These are phyloP conservation scores for Saturnia pavonia DNA, from an alignment of 2,888 invertebrate genomes.

Conservation along the genomic window DNA sequence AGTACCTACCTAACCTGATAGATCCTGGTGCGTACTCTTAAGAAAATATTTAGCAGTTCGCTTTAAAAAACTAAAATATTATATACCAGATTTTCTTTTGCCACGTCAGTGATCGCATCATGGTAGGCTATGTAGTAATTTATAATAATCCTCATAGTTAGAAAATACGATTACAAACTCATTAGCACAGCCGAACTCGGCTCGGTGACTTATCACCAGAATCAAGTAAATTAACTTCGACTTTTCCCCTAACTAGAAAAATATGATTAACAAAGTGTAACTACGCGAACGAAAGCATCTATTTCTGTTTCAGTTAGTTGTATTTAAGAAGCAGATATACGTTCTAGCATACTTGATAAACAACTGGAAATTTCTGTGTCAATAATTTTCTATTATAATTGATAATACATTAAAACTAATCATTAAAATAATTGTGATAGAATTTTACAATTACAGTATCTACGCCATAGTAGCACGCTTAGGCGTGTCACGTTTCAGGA, in stretches of 20 bases:
- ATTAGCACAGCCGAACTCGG: conserved; percentile 54
- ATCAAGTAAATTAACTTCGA: conserved; percentile 70
- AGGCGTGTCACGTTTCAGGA: no score
- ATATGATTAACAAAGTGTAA: conserved; percentile 68
- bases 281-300: no score
- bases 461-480: no score
- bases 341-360: no score
- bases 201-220: conserved; percentile 55
- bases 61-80: no score
- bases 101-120: background rate
- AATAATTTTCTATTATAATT: background rate
- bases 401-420: background rate
- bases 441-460: background rate
- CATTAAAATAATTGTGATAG: background rate
- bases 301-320: no score
- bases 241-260: conserved; percentile 78
- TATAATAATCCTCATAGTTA: conserved; percentile 1
- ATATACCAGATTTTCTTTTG: background rate
- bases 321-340: no score
- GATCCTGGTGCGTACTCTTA: no score
- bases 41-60: no score
- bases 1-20: no score
- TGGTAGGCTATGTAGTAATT: background rate
- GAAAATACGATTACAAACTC: conserved; percentile 52
- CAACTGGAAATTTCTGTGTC: no score